Conservation (phyloP, 1,140 invertebrate species). For the Habropoda laboriosa region DNA sequence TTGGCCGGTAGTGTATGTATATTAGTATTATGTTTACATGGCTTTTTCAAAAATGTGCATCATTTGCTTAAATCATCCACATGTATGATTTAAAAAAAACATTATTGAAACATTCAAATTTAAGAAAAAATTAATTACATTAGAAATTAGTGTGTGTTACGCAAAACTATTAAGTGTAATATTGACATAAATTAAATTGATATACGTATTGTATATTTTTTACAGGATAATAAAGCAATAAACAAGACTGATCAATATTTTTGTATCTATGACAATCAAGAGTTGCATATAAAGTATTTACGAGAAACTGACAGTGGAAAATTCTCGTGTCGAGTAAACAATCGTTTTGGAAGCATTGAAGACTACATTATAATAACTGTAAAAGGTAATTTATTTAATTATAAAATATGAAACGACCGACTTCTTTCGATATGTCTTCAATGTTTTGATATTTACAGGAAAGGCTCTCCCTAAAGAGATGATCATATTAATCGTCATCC, state of each 20-base stretch:
- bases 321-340: slow-evolving; percentile 76
- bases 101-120: no score
- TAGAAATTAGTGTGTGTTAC: no score
- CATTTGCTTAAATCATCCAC: no score
- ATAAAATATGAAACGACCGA: slow-evolving; percentile 41
- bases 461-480: slow-evolving; percentile 57
- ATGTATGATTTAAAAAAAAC: no score
- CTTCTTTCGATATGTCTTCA: slow-evolving; percentile 65
- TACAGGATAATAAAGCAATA: slow-evolving; percentile 64
- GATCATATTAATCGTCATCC: slow-evolving; percentile 50
- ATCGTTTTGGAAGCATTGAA: slow-evolving; percentile 71
- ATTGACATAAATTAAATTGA: no score
- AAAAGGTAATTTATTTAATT: slow-evolving; percentile 70
- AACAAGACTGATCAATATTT: slow-evolving; percentile 69
- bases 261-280: slow-evolving; percentile 67
- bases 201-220: background rate
- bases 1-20: no score
- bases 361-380: slow-evolving; percentile 76
- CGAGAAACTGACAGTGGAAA: slow-evolving; percentile 75
- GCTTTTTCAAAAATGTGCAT: no score
- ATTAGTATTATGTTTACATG: no score
- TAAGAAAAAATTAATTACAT: no score
- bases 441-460: slow-evolving; percentile 55
- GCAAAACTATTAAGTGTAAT: no score
- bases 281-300: slow-evolving; percentile 76